Conservation (phyloP, 2,888 invertebrate genomes). For the Drepanosiphum platanoidis region DNA sequence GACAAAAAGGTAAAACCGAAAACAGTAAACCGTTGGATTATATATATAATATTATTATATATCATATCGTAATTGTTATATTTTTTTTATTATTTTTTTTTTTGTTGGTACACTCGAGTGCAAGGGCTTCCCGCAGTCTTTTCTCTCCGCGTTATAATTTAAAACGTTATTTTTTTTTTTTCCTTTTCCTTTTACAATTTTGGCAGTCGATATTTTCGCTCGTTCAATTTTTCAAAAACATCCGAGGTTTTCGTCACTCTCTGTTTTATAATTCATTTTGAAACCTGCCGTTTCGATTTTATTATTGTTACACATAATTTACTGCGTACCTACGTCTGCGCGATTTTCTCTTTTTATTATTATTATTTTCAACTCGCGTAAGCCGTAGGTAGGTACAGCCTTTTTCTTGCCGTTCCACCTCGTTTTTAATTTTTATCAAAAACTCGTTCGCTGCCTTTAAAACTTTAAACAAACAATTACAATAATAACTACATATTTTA, state of each 20-base stretch:
- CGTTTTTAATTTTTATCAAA: too few relatives aligned
- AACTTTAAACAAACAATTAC: too few relatives aligned
- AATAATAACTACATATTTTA: too few relatives aligned
- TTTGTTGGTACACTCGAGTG: background rate
- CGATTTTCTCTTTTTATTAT: constrained; percentile 30
- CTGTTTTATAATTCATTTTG: background rate
- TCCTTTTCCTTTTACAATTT: background rate
- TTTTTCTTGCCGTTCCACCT: background rate
- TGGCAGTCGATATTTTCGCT: background rate
- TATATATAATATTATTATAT: constrained; percentile 1
- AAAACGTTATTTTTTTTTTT: background rate
- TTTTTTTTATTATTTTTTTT: background rate
- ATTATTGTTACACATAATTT: too few relatives aligned
- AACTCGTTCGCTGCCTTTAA: too few relatives aligned
- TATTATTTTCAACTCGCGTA: constrained; percentile 9
- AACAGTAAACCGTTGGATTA: background rate
- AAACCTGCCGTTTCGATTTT: background rate
- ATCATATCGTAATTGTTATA: background rate
- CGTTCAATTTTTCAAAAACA: background rate
- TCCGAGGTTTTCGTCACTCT: background rate
- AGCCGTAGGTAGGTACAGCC: background rate
- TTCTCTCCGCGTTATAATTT: background rate
- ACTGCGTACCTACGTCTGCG: too few relatives aligned
- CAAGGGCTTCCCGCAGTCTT: background rate
- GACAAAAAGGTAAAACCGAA: too few relatives aligned